Percentiles rank a stretch among this genome's conserved stretches.
Evolutionary conservation across 2,113 vertebrate species (phyloP).

Genomic region (Alectura lathami): DNA sequence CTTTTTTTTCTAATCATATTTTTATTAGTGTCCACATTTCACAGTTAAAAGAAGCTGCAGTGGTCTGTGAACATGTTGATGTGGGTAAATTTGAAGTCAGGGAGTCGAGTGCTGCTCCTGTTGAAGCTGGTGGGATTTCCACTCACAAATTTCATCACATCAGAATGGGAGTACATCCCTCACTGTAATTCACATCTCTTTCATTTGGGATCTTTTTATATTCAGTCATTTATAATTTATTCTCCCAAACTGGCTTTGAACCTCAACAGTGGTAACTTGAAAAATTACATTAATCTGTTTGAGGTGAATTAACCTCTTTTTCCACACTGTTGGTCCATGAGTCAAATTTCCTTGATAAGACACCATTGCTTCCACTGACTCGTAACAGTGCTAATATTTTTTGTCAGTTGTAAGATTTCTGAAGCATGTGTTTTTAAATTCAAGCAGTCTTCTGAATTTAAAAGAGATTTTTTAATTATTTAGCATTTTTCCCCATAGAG

Average conservation of each 20-base stretch:
- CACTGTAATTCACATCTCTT: neutral
- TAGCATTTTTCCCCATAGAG: neutral
- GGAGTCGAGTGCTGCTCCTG: neutral
- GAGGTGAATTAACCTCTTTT: slow-evolving; percentile 22
- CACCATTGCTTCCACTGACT: neutral
- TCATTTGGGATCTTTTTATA: neutral
- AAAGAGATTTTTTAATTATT: neutral
- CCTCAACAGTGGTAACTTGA: neutral
- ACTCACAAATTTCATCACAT: neutral
- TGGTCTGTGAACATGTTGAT: neutral
- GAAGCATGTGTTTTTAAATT: neutral
- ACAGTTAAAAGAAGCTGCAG: neutral
- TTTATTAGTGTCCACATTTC: neutral
- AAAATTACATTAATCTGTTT: neutral
- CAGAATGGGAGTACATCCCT: neutral
- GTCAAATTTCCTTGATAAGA: neutral
- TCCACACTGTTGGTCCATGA: neutral
- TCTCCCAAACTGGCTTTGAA: neutral
- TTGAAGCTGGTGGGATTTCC: neutral
- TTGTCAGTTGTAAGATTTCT: neutral
- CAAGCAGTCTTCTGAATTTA: neutral
- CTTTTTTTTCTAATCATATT: neutral
- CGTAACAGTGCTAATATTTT: neutral
- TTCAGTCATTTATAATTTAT: slow-evolving; percentile 22
- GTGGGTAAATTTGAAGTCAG: neutral